phyloP scores from a whole-genome alignment of 1,140 invertebrate genomes.

The Atta cephalotes region DNA sequence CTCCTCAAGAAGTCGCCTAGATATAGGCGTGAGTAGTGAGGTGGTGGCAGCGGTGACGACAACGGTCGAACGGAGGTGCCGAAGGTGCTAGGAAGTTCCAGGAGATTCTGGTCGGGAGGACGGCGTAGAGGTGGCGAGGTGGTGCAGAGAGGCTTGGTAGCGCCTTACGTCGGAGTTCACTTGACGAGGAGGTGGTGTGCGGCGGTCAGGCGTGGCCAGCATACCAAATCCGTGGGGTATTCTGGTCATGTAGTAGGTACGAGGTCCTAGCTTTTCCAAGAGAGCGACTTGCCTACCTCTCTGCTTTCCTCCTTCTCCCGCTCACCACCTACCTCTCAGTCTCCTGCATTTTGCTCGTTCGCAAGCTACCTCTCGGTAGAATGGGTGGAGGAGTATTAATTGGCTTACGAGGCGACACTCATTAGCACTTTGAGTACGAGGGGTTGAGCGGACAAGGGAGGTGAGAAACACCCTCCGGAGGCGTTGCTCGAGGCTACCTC shows the following conservation, averaged over 20 bases:
- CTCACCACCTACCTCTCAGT: conserved; percentile 28
- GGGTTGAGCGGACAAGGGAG: conserved; percentile 67
- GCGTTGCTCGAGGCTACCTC: conserved; percentile 69
- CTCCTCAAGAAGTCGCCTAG: conserved; percentile 38
- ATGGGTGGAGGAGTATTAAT: conserved; percentile 82
- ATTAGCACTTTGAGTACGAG: conserved; percentile 86
- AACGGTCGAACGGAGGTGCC: conserved; percentile 14
- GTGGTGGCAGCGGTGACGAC: neutral
- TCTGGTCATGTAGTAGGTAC: conserved; percentile 84
- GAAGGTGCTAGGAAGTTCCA: conserved; percentile 46
- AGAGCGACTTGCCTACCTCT: conserved; percentile 64
- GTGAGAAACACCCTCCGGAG: conserved; percentile 68
- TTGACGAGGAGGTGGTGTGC: conserved; percentile 79
- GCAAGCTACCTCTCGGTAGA: conserved; percentile 51
- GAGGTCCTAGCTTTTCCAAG: conserved; percentile 69
- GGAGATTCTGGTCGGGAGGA: conserved; percentile 49
- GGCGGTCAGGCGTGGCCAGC: conserved; percentile 84
- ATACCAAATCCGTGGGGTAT: conserved; percentile 85
- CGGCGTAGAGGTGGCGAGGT: conserved; percentile 52
- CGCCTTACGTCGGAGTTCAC: conserved; percentile 80
- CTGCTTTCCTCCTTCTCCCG: conserved; percentile 9
- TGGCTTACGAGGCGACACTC: conserved; percentile 86
- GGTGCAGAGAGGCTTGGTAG: conserved; percentile 60
- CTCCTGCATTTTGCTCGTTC: conserved; percentile 70
- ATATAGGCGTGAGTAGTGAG: conserved; percentile 31